These are phyloP conservation scores for Palythoa grandiflora DNA, from an alignment of 92 coral and sea anemone genomes.

Conservation along the genomic window DNA sequence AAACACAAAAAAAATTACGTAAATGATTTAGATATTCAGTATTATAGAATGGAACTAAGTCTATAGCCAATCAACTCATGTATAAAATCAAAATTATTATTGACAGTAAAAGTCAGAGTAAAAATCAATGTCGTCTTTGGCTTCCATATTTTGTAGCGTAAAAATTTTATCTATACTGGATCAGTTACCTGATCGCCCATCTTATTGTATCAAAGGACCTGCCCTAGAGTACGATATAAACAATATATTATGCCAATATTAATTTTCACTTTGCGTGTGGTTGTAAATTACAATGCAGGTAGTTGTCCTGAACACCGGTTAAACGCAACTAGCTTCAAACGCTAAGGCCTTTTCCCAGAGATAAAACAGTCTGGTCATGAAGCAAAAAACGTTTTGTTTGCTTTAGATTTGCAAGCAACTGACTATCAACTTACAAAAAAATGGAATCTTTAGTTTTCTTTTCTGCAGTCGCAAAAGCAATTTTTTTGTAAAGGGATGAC, in stretches of 20 bases:
- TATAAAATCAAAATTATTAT: too few species aligned
- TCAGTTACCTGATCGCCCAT: background rate
- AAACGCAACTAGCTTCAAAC: background rate
- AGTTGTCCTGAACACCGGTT: background rate
- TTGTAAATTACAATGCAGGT: background rate
- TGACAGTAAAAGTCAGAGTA: too few species aligned
- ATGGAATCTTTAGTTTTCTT: background rate
- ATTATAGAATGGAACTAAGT: too few species aligned
- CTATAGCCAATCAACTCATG: too few species aligned
- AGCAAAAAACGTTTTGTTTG: background rate
- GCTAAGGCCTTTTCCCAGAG: slow-evolving; percentile 1
- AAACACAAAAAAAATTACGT: too few species aligned
- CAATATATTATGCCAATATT: background rate
- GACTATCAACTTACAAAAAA: background rate
- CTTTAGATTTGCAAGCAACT: background rate
- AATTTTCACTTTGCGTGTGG: background rate
- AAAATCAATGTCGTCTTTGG: too few species aligned
- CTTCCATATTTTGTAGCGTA: background rate
- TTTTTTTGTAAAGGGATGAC: background rate
- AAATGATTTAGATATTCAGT: too few species aligned
- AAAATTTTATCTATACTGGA: background rate
- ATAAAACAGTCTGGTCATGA: background rate
- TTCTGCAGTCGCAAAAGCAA: background rate
- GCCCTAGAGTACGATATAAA: background rate
- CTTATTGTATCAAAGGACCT: background rate